Base-by-base conservation (phyloP, 1,140 invertebrate species). In the Megalopta genalis region DNA sequence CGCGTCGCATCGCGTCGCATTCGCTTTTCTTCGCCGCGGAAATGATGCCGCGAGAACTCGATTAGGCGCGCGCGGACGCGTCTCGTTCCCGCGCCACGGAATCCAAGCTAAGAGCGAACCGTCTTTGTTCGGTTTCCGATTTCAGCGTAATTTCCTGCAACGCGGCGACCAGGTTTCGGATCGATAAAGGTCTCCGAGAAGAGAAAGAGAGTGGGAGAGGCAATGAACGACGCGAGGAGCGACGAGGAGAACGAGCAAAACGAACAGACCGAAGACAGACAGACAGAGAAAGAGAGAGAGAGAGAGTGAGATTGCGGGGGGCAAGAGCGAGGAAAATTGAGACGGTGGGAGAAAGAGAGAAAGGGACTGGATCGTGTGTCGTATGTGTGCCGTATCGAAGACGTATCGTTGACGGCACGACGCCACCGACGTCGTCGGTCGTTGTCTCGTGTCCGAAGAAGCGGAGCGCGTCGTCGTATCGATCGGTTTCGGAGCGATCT, bases 121-220 rank as follows among this genome's bases (percentile, higher is more conserved):
- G 18, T 66, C 27, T 71, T 32, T 9, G 52, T 23, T 60, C 65
- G 60, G 46, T 80, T 67, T 68, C n/a, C 0, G 37, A 79, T 73
- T 69, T 25, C 54, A 42, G 37, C 68, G 60, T 66, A 71, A 70
- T 77, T 72, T 70, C 52, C 42, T 65, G n/a, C 18, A n/a, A 42
- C 8, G 32, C 49, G 66, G 32, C 49, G 74, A n/a, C 54, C 54
- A 77, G 66, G 70, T 77, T 70, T 60, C 62, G n/a, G 74, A 81
- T 81, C 79, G 79, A 81, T 81, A 81, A 54, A 46, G 54, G 42
- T 2, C n/a, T 23, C 37, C 3, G 12, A 25, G 42, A 49, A 42
- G 77, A 14, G 59, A 73, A 32, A 79, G 49, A 63, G 42, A 63
- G 54, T 0, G 21, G 7, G 21, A 39, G 52, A 32, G 14, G 0